Percentiles rank a stretch among this genome's conserved stretches.
Evolutionary conservation across 2,113 vertebrate species (phyloP).

Genomic region (Sciurus niger): DNA sequence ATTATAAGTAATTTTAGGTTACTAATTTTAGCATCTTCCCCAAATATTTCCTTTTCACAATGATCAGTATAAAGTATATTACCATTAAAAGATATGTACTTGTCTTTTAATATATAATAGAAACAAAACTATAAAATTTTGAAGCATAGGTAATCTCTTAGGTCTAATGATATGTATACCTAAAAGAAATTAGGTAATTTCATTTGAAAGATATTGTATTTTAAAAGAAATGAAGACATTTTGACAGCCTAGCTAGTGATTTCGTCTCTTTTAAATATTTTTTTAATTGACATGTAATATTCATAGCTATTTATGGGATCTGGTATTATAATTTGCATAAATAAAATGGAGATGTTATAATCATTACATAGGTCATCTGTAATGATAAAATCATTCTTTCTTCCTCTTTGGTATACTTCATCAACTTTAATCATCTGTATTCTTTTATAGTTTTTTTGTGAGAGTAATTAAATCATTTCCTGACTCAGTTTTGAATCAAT

Average conservation of each 20-base stretch:
- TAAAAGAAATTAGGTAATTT: conserved; percentile 5
- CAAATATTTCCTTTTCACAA: conserved; percentile 60
- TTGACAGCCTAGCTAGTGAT: neutral
- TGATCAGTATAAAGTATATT: conserved; percentile 61
- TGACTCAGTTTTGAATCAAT: conserved; percentile 28
- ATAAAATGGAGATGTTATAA: no score
- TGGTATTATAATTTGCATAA: neutral
- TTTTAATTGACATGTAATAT: neutral
- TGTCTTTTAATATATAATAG: neutral
- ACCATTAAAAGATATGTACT: conserved; percentile 30
- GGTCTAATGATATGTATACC: neutral
- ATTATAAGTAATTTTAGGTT: neutral
- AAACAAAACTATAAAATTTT: neutral
- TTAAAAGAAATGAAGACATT: neutral
- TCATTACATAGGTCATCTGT: neutral
- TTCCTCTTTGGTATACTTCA: neutral
- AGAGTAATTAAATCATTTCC: neutral
- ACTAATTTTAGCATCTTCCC: conserved; percentile 65
- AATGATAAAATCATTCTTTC: neutral
- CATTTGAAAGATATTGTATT: neutral
- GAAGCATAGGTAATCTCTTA: neutral
- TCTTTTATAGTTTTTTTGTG: neutral
- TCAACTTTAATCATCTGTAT: neutral
- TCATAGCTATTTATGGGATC: no score
- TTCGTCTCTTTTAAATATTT: neutral